Conservation (phyloP, 92 coral and sea anemone species). For the Phenganax stokvisi region DNA sequence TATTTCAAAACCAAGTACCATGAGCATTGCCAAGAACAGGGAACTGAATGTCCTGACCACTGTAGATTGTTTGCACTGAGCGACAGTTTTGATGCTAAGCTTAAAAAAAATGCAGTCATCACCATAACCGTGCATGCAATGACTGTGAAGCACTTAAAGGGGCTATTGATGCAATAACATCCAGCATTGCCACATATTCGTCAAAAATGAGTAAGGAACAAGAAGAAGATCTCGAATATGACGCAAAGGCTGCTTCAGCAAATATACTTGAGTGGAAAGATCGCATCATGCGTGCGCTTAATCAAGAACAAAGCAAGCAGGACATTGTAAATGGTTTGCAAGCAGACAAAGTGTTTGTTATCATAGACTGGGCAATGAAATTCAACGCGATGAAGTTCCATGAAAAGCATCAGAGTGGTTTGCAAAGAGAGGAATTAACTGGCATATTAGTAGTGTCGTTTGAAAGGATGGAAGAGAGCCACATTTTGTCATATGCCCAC, state of each 20-base stretch:
- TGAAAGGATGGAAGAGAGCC: slow-evolving; percentile 31
- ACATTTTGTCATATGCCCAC: slow-evolving; percentile 48
- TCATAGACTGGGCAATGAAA: slow-evolving; percentile 66
- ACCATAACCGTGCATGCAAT: slow-evolving; percentile 28
- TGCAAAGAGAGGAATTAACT: slow-evolving; percentile 24
- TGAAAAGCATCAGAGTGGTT: slow-evolving; percentile 67
- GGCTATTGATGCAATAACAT: slow-evolving; percentile 12
- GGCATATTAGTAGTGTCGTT: slow-evolving; percentile 53
- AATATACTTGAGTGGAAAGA: slow-evolving; percentile 47
- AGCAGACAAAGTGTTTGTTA: slow-evolving; percentile 45
- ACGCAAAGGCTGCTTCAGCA: slow-evolving; percentile 45
- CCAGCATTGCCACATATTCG: slow-evolving; percentile 17
- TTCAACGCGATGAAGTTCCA: slow-evolving; percentile 54
- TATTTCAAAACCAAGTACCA: slow-evolving; percentile 48
- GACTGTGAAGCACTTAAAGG: slow-evolving; percentile 28
- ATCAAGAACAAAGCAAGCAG: slow-evolving; percentile 48
- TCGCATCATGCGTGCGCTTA: slow-evolving; percentile 43
- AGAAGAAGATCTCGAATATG: slow-evolving; percentile 37
- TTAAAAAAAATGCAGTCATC: slow-evolving; percentile 27
- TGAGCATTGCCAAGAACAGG: slow-evolving; percentile 48
- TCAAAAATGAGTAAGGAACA: neutral
- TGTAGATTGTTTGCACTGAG: slow-evolving; percentile 53
- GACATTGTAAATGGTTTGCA: slow-evolving; percentile 26
- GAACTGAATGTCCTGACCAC: slow-evolving; percentile 50
- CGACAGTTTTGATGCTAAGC: slow-evolving; percentile 38